Evolutionary conservation across 2,888 invertebrate species (phyloP).

Genomic region (Plebejus anna): DNA sequence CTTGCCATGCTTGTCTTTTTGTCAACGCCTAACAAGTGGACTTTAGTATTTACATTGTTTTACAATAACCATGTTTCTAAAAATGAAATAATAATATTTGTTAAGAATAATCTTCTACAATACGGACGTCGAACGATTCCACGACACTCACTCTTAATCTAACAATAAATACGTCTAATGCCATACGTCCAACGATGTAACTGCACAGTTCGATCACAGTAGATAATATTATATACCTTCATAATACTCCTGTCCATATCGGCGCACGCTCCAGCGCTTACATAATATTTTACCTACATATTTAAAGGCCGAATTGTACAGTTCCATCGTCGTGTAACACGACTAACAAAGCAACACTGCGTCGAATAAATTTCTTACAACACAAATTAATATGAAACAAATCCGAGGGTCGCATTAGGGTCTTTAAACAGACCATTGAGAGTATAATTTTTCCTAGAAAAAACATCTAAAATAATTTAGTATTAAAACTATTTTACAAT

Average conservation of each 20-base stretch:
- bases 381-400: conserved; percentile 30
- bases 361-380: conserved; percentile 23
- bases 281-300: not conserved
- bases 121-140: conserved; percentile 19
- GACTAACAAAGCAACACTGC: conserved; percentile 25
- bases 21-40: not conserved
- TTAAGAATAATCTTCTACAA: not conserved
- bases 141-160: conserved; percentile 30
- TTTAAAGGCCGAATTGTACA: not conserved
- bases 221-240: not conserved
- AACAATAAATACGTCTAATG: conserved; percentile 31
- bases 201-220: not conserved
- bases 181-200: not conserved
- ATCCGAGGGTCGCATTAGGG: conserved; percentile 41
- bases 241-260: not conserved
- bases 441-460: conserved; percentile 60
- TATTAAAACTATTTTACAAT: conserved; percentile 47
- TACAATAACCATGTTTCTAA: not conserved
- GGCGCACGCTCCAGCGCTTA: not conserved
- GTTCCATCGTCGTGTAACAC: not conserved
- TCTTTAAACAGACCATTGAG: conserved; percentile 68
- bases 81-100: conserved; percentile 1
- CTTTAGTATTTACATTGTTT: conserved; percentile 11
- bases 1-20: not conserved
- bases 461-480: conserved; percentile 60